Evolutionary conservation across 1,140 invertebrate genomes (phyloP).

Genomic region (Lysiphlebus fabarum): DNA sequence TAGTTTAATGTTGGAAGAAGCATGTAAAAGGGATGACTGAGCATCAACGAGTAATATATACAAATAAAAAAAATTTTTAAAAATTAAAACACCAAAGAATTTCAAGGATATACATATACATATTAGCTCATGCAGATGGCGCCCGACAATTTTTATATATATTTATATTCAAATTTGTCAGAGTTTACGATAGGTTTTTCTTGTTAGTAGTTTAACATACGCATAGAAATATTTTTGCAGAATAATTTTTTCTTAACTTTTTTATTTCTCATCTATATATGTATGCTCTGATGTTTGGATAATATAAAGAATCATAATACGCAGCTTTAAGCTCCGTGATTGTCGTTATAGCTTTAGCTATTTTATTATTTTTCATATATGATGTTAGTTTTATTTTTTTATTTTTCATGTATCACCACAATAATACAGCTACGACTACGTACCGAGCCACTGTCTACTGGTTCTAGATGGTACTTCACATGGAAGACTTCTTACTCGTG

Average conservation of each 20-base stretch:
- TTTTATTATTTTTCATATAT: neutral
- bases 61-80: neutral
- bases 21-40: neutral
- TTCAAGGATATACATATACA: neutral
- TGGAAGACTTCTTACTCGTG: conserved; percentile 35
- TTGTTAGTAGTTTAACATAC: conserved; percentile 32
- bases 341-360: conserved; percentile 1
- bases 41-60: neutral
- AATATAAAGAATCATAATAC: no score
- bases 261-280: no score
- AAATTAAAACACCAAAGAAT: conserved; percentile 11
- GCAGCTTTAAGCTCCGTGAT: neutral
- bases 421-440: neutral
- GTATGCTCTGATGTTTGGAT: neutral
- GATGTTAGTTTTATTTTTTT: conserved; percentile 7
- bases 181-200: conserved; percentile 44
- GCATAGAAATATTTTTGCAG: conserved; percentile 32
- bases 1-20: neutral
- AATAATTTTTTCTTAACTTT: conserved; percentile 31
- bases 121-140: neutral
- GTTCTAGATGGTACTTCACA: conserved; percentile 1
- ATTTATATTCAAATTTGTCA: conserved; percentile 54
- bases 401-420: neutral
- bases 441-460: conserved; percentile 10
- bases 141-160: conserved; percentile 44